Evolutionary conservation across 2,888 invertebrate genomes (phyloP).

Genomic region (Stramonita haemastoma): DNA sequence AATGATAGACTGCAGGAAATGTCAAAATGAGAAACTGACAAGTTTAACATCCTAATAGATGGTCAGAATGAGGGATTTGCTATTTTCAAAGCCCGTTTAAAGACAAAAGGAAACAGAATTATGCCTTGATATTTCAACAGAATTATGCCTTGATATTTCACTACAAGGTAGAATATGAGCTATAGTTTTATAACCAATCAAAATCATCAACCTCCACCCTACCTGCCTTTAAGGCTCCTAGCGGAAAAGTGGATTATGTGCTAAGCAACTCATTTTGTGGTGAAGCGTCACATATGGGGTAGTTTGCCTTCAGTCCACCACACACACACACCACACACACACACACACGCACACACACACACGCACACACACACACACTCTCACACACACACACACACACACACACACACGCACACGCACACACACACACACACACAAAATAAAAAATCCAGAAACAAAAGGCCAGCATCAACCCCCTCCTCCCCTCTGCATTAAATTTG

Average conservation of each 20-base stretch:
- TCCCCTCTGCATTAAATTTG: not conserved
- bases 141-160: not conserved
- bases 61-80: too few species aligned
- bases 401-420: slow-evolving; percentile 15
- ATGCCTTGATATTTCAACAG: too few species aligned
- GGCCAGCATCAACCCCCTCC: not conserved
- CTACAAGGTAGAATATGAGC: too few species aligned
- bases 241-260: accelerated
- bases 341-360: slow-evolving; percentile 23
- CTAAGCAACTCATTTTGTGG: not conserved
- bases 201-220: too few species aligned
- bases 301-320: not conserved
- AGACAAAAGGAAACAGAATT: too few species aligned
- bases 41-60: too few species aligned
- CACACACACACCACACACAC: not conserved
- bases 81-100: too few species aligned
- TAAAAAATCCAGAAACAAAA: not conserved
- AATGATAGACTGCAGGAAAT: too few species aligned
- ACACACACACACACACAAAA: not conserved
- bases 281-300: too few species aligned
- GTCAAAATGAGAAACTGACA: too few species aligned
- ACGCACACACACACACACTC: slow-evolving; percentile 14
- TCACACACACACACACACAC: slow-evolving; percentile 8
- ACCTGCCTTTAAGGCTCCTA: too few species aligned
- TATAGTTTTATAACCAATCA: too few species aligned